A percentile compares a stretch with the other conserved stretches of the same genome.
phyloP scores from a whole-genome alignment of 2,113 vertebrate genomes.

The Ondatra zibethicus region DNA sequence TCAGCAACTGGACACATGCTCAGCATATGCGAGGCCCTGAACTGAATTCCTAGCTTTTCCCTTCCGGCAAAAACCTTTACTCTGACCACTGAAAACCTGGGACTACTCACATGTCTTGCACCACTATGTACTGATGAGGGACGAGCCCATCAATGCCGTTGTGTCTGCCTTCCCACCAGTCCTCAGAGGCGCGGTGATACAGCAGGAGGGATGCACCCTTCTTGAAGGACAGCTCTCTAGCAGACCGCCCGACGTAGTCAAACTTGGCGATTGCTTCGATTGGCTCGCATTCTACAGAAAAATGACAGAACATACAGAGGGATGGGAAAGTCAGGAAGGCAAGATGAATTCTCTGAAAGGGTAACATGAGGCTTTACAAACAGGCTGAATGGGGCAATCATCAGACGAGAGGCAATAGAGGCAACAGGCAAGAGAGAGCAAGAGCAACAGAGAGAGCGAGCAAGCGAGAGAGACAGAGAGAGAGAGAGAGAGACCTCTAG shows the following conservation, averaged over 20 bases:
- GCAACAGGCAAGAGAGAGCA: not conserved
- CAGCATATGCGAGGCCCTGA: not conserved
- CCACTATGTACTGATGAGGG: slow-evolving; percentile 99
- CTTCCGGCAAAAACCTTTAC: not conserved
- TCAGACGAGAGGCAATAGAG: not conserved
- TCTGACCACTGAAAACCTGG: not conserved
- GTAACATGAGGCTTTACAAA: not conserved
- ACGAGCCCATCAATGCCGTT: slow-evolving; percentile 98
- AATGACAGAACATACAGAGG: not conserved
- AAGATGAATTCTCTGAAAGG: not conserved
- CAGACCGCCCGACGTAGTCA: slow-evolving; percentile 96
- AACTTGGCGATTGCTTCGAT: slow-evolving; percentile 99
- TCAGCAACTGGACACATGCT: not conserved
- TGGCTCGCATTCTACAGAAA: slow-evolving; percentile 94
- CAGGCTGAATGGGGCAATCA: not conserved
- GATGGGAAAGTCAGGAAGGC: not conserved
- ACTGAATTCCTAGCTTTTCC: not conserved
- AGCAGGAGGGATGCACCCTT: slow-evolving; percentile 98
- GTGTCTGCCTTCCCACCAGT: slow-evolving; percentile 99
- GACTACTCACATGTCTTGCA: slow-evolving; percentile 97
- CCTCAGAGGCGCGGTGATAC: slow-evolving; percentile 97
- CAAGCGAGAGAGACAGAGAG: not conserved
- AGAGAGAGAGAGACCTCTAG: not conserved
- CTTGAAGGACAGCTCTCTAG: slow-evolving; percentile 98
- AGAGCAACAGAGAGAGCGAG: not conserved